A percentile compares a stretch with the other conserved stretches of the same genome.
These are phyloP conservation scores for Tapirus indicus DNA, from an alignment of 2,797 vertebrate genomes.

Conservation along the genomic window DNA sequence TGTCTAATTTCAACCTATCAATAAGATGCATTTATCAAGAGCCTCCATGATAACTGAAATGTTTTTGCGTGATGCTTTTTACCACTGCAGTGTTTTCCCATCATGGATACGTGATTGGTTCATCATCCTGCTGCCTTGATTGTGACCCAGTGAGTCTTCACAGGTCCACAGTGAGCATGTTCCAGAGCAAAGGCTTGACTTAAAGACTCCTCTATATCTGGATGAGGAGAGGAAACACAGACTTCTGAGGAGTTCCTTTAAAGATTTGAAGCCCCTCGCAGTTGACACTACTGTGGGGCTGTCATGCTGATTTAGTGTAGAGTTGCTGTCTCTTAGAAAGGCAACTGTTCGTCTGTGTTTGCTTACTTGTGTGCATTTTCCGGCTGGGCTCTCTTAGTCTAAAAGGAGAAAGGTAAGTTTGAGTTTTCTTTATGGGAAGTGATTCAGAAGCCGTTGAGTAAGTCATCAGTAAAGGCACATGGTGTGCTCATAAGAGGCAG, in stretches of 20 bases:
- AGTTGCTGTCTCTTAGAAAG: background rate
- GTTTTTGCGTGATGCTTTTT: background rate
- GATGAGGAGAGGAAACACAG: background rate
- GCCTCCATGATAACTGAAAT: background rate
- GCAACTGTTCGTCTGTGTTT: background rate
- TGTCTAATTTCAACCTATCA: background rate
- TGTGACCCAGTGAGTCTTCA: background rate
- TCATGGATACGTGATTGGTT: background rate
- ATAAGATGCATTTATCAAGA: background rate
- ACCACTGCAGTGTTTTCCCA: background rate
- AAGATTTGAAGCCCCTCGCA: background rate
- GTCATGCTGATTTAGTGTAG: background rate
- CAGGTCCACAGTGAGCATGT: background rate
- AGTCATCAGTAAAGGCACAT: constrained; percentile 40
- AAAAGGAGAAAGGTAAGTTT: constrained; percentile 56
- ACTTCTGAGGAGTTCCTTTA: background rate
- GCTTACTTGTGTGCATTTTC: background rate
- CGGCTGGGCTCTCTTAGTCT: background rate
- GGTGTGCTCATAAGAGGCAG: background rate
- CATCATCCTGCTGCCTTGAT: background rate
- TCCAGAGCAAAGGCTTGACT: background rate
- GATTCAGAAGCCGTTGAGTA: constrained; percentile 68
- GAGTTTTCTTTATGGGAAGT: constrained; percentile 65
- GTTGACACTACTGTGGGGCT: background rate
- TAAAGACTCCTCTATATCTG: background rate